Base-by-base conservation (phyloP, 23 tunicate species). In the Halocynthia roretzi region DNA sequence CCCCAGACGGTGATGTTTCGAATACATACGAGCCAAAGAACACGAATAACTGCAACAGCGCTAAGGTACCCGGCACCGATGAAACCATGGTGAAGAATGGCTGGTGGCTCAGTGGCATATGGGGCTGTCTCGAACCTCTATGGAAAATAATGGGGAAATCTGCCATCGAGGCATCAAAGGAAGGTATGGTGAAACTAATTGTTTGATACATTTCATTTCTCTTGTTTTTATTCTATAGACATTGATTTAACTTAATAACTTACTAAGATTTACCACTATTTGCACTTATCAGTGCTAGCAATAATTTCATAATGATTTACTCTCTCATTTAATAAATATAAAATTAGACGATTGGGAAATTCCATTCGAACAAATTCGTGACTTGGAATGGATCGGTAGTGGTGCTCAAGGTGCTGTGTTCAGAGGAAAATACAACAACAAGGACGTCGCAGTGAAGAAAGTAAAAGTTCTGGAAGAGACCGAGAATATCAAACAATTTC, bases 51-150 rank as follows among this genome's bases (percentile, higher is more conserved):
- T 31, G 44, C 44, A 31, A 31, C 44, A 31, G 44, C 44, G 4
- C 44, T 4, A 31, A 31, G 44, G 44, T 31, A 31, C 44, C 44
- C 44, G 44, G 44, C 44, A 31, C 44, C 44, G 4, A 31, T 31
- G 44, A 31, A 1, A 31, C 44, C 44, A 31, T 31, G 44, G 44
- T 31, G 44, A 31, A 31, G n/a, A 67, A 53, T 48, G 50, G 78
- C 5, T 54, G n/a, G 14, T 50, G 56, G 62, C 19, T 64, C 8
- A 20, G 10, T 56, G 20, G 78, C 5, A 22, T 74, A 0, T 74
- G 78, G 78, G 78, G 78, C 56, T 74, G 78, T 54, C 19, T 74
- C 22, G 78, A 74, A 54, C 78, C 78, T n/a, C 5, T 74, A 20
- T 74, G 78, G 78, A 54, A 53, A 56, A 54, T 74, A 8, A 14